Evolutionary conservation across 1,140 invertebrate genomes (phyloP).

Genomic region (Anthonomus grandis): DNA sequence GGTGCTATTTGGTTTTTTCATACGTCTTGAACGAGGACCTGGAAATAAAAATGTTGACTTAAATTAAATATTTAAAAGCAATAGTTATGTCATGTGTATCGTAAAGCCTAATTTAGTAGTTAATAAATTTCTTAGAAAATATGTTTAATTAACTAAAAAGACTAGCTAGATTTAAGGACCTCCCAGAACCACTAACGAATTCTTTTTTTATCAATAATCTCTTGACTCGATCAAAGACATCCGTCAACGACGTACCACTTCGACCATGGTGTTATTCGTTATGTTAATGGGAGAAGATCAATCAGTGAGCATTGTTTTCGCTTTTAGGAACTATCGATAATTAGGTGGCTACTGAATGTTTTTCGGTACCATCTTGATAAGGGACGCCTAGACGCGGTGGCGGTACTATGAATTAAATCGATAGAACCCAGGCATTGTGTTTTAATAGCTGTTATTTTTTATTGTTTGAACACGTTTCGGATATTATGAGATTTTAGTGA

Average conservation of each 20-base stretch:
- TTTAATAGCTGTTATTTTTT: too few species aligned
- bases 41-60: conserved; percentile 39
- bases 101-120: too few species aligned
- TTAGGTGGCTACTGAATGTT: conserved; percentile 14
- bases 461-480: too few species aligned
- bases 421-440: too few species aligned
- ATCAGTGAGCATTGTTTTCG: conserved; percentile 17
- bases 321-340: conserved; percentile 6
- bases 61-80: too few species aligned
- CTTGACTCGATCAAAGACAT: neutral
- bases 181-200: neutral
- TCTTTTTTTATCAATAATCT: conserved; percentile 6
- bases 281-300: conserved; percentile 15
- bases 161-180: too few species aligned
- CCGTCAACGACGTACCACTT: conserved; percentile 6
- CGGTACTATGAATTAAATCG: too few species aligned
- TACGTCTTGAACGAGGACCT: conserved; percentile 87
- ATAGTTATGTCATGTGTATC: too few species aligned
- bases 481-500: too few species aligned
- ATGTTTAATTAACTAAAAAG: too few species aligned
- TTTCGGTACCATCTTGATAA: conserved; percentile 14
- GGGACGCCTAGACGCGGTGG: too few species aligned
- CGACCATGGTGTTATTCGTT: conserved; percentile 11
- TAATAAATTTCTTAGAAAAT: too few species aligned
- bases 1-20: conserved; percentile 62